These are phyloP conservation scores for Chaetophractus vellerosus DNA, from an alignment of 2,797 vertebrate species.

Conservation along the genomic window DNA sequence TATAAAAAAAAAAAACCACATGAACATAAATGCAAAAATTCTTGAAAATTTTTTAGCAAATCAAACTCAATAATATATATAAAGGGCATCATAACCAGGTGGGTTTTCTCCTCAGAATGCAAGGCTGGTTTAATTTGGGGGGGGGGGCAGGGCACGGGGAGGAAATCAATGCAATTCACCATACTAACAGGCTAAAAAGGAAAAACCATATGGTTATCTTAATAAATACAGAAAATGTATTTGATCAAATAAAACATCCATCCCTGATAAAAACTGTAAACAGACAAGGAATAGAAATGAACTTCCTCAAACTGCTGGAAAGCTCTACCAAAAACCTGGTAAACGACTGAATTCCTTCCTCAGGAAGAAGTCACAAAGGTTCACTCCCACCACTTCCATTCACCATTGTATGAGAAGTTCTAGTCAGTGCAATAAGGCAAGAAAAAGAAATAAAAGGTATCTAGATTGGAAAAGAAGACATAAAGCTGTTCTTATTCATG, in stretches of 20 bases:
- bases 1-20: background rate
- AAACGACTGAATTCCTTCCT: background rate
- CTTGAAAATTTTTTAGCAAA: background rate
- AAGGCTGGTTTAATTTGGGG: background rate
- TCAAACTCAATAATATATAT: background rate
- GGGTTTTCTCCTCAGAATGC: background rate
- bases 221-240: background rate
- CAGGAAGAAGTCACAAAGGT: background rate
- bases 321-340: background rate
- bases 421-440: background rate
- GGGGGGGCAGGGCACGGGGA: no score
- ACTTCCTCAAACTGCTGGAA: background rate
- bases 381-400: background rate
- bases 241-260: background rate
- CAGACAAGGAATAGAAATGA: background rate
- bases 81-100: background rate
- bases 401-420: background rate
- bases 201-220: background rate
- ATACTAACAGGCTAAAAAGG: background rate
- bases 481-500: background rate
- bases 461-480: background rate
- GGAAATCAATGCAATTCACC: background rate
- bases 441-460: slow-evolving; percentile 17
- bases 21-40: background rate
- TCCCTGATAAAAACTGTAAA: background rate